Conservation (phyloP, 2,797 vertebrate species). For the Danio tinwini region DNA sequence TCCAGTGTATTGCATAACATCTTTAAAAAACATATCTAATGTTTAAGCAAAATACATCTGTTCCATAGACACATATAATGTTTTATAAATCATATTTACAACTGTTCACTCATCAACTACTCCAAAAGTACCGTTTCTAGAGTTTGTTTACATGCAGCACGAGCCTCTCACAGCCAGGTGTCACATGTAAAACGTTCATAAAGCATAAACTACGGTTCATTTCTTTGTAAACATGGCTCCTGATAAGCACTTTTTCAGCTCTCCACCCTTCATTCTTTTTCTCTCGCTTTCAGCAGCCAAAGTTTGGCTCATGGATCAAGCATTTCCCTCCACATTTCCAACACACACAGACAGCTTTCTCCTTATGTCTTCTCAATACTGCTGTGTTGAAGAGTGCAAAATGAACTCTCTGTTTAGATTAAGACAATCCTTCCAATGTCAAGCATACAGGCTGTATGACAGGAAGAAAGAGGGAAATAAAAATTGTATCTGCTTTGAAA, state of each 20-base stretch:
- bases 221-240: background rate
- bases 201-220: background rate
- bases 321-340: constrained; percentile 50
- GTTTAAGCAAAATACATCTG: background rate
- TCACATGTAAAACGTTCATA: background rate
- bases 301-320: constrained; percentile 56
- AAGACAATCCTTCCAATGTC: background rate
- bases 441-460: background rate
- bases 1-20: background rate
- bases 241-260: background rate
- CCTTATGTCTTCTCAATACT: background rate
- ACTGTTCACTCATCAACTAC: background rate
- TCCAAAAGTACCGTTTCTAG: background rate
- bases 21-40: background rate
- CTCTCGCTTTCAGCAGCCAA: constrained; percentile 46
- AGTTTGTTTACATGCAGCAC: background rate
- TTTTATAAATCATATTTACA: background rate
- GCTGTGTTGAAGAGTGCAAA: background rate
- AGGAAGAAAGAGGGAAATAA: constrained; percentile 43
- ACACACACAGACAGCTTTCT: constrained; percentile 38
- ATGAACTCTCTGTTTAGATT: background rate
- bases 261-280: constrained; percentile 29
- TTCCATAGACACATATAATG: background rate
- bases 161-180: background rate
- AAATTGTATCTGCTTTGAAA: constrained; percentile 57